Base-by-base conservation (phyloP, 2,888 invertebrate genomes). In the Cheilosia variabilis region DNA sequence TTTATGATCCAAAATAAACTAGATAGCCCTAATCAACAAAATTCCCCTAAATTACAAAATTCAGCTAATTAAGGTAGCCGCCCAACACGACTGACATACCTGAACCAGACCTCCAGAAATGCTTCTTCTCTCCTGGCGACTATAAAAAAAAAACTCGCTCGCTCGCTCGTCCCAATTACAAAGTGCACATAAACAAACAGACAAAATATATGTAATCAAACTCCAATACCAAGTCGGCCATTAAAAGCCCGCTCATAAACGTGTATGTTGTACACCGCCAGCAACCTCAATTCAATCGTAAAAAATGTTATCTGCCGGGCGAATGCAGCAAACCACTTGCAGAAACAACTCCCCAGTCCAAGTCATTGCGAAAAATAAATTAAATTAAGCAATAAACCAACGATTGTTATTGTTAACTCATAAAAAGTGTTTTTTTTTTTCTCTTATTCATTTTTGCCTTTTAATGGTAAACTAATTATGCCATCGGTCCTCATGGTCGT, bases 351-450 rank as follows among this genome's bases (percentile, higher is more conserved):
- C 27, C 31, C 19, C 10, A 6, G n/a, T 31, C 58, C n/a, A 60
- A 68, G 10, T 57, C 43, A 31, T 53, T 60, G 62, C 76, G 47
- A 60, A 72, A 76, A 73, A 73, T 68, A 73, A 80, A 73, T 78
- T 73, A 83, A 83, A 83, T 83, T 83, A 52, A 73, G 72, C 68
- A 47, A 83, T 83, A 72, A 73, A 78, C 72, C 55, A 58, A 45
- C 68, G 68, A 78, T 78, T 78, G 62, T 71, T 78, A 83, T 83
- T 83, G 83, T 79, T 58, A 69, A 47, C 52, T 78, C 55, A 66
- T 79, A 73, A 83, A 83, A 78, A 62, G 31, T 24, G 2, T 9
- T 13, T 9, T 50, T 57, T 17, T 27, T 45, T 6, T 19, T 10
- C 50, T 27, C 27, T 27, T 27, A 34, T n/a, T 27, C 60, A 6